phyloP scores from a whole-genome alignment of 2,113 vertebrate species.

The Xiphorhynchus elegans region DNA sequence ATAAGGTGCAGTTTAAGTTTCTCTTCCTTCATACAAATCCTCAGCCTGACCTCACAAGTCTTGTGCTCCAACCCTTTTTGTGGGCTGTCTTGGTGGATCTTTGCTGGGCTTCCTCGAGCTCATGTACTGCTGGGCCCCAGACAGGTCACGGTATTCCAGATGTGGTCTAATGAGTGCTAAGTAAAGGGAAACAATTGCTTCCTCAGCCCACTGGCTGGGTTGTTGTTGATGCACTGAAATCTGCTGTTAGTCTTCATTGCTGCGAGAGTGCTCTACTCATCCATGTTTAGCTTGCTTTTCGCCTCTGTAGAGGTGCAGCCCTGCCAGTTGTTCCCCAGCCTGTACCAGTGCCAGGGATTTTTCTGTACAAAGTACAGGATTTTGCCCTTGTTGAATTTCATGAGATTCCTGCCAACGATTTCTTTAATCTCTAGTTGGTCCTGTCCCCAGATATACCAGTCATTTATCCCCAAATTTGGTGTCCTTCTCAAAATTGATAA shows the following conservation, averaged over 20 bases:
- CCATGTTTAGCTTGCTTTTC: not conserved
- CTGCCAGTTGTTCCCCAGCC: not conserved
- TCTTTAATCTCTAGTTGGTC: not conserved
- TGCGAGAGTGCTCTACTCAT: not conserved
- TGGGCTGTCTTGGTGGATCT: not conserved
- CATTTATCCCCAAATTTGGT: not conserved
- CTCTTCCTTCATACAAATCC: not conserved
- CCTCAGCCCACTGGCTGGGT: not conserved
- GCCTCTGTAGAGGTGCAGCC: not conserved
- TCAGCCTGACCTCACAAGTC: not conserved
- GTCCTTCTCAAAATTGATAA: not conserved
- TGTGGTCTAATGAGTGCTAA: not conserved
- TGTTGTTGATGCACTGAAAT: not conserved
- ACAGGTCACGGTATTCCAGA: accelerated
- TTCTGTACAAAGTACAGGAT: not conserved
- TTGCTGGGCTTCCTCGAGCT: not conserved
- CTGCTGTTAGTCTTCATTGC: not conserved
- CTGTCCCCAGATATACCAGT: not conserved
- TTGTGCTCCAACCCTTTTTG: not conserved
- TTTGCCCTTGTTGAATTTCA: not conserved
- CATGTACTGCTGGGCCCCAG: not conserved
- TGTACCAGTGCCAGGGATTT: not conserved
- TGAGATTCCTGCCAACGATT: not conserved
- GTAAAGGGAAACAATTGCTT: not conserved
- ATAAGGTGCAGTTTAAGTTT: not conserved